phyloP scores from a whole-genome alignment of 2,888 invertebrate species.

The Noctua janthe region DNA sequence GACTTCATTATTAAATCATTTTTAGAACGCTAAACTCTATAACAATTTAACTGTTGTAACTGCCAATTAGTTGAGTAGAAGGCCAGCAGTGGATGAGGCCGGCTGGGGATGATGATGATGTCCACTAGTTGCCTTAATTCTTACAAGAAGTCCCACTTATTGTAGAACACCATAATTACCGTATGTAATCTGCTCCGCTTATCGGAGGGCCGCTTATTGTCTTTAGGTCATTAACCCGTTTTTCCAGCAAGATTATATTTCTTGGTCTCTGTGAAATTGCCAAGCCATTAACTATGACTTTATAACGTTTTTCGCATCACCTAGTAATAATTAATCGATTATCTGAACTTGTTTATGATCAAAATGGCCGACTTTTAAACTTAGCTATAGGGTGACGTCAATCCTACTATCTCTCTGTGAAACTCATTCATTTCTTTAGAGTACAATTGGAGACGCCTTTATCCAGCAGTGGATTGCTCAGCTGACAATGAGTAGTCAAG shows the following conservation, averaged over 20 bases:
- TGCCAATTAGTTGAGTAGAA: too few relatives aligned
- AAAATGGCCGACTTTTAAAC: neutral
- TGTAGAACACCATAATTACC: neutral
- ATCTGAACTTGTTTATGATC: neutral
- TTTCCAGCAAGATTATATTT: neutral
- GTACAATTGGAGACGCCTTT: neutral
- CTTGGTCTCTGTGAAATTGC: too few relatives aligned
- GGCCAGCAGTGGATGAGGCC: too few relatives aligned
- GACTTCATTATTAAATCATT: too few relatives aligned
- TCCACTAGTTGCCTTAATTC: too few relatives aligned
- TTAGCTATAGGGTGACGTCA: neutral
- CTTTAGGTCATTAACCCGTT: neutral
- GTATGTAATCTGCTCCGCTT: neutral
- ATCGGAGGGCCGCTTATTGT: neutral
- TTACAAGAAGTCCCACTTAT: neutral
- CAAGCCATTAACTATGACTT: neutral
- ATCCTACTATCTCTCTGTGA: too few relatives aligned
- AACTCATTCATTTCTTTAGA: neutral
- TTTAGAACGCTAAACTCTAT: too few relatives aligned
- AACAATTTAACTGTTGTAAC: neutral
- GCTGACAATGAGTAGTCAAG: neutral
- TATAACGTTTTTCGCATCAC: neutral
- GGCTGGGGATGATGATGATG: too few relatives aligned
- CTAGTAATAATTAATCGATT: neutral
- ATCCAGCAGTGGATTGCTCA: neutral